A percentile compares a stretch with the other conserved stretches of the same genome.
These are phyloP conservation scores for Cavia aperea DNA, from an alignment of 2,113 vertebrate species.

Conservation along the genomic window DNA sequence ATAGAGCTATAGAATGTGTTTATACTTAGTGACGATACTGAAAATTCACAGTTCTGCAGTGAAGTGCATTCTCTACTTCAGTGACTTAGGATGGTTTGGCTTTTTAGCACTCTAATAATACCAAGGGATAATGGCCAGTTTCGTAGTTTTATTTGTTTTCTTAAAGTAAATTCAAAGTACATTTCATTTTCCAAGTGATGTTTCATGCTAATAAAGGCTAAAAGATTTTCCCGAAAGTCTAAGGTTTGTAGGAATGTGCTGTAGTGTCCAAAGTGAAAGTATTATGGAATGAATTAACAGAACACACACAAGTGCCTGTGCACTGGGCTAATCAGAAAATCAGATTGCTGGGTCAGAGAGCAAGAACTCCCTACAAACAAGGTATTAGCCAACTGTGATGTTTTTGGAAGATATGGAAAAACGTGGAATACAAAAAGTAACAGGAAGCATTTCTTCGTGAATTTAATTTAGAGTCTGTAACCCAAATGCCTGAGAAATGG, in stretches of 20 bases:
- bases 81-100: background rate
- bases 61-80: background rate
- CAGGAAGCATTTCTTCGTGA: background rate
- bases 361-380: background rate
- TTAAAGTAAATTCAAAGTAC: background rate
- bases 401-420: background rate
- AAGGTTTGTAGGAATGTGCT: background rate
- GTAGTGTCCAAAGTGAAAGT: background rate
- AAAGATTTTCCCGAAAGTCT: background rate
- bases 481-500: background rate
- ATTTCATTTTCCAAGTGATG: background rate
- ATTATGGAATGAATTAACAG: background rate
- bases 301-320: background rate
- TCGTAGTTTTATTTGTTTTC: background rate
- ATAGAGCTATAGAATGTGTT: constrained; percentile 64
- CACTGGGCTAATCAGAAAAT: no score
- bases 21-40: constrained; percentile 51
- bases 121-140: background rate
- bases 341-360: background rate
- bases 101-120: background rate
- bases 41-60: constrained; percentile 63
- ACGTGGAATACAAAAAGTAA: background rate
- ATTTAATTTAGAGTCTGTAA: background rate
- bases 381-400: accelerated
- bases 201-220: background rate